These are phyloP conservation scores for Rhyacophila evoluta DNA, from an alignment of 2,888 invertebrate species.

Conservation along the genomic window DNA sequence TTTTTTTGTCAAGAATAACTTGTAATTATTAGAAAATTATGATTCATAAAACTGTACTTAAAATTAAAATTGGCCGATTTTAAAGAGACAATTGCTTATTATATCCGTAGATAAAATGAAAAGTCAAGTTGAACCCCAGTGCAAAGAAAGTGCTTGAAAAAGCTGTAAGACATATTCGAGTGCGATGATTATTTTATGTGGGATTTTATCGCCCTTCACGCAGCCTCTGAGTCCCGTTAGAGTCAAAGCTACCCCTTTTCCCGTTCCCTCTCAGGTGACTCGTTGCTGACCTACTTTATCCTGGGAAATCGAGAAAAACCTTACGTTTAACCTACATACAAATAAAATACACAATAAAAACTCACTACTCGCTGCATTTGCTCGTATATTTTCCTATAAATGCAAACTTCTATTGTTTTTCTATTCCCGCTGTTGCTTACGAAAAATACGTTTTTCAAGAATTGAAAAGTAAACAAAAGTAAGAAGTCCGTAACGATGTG, in stretches of 20 bases:
- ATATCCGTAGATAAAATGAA: not conserved
- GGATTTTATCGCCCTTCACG: slow-evolving; percentile 43
- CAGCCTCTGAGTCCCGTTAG: slow-evolving; percentile 27
- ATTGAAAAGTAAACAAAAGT: slow-evolving; percentile 41
- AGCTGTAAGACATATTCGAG: slow-evolving; percentile 30
- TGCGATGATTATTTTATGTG: slow-evolving; percentile 44
- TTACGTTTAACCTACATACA: slow-evolving; percentile 50
- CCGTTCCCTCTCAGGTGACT: slow-evolving; percentile 27
- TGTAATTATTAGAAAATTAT: too few species aligned
- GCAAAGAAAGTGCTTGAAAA: slow-evolving; percentile 23
- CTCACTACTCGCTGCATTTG: slow-evolving; percentile 29
- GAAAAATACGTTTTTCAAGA: slow-evolving; percentile 34
- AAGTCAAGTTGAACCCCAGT: not conserved
- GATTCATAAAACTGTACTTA: too few species aligned
- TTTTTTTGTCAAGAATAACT: not conserved
- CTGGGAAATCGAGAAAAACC: slow-evolving; percentile 45
- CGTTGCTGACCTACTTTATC: slow-evolving; percentile 35
- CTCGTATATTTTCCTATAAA: slow-evolving; percentile 29
- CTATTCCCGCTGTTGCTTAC: slow-evolving; percentile 32
- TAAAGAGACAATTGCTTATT: not conserved
- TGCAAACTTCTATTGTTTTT: slow-evolving; percentile 43
- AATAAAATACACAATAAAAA: slow-evolving; percentile 46
- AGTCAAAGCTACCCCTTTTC: not conserved
- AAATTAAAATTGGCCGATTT: not conserved
- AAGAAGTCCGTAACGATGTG: slow-evolving; percentile 6